phyloP scores from a whole-genome alignment of 2,113 vertebrate genomes.

The Setophaga petechia region DNA sequence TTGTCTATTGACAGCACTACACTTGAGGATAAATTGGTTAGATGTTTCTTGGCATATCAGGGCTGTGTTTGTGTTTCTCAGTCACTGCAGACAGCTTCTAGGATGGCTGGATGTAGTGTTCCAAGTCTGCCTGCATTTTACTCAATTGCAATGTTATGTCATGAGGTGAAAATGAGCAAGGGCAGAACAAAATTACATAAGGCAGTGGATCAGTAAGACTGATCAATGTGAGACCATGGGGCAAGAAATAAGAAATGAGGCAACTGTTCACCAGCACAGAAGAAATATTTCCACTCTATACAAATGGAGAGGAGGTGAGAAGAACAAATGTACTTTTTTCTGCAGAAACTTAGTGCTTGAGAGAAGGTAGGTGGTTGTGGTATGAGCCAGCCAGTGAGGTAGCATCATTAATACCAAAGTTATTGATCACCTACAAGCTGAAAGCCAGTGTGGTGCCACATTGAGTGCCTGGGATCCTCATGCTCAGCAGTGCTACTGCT shows the following conservation, averaged over 20 bases:
- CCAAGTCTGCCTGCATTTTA: background rate
- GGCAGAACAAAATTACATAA: background rate
- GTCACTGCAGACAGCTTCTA: background rate
- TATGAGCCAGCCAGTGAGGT: background rate
- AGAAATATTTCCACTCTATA: background rate
- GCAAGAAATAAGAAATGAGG: background rate
- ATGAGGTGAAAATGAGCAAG: background rate
- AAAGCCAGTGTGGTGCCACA: background rate
- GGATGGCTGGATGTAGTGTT: background rate
- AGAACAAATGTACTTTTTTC: background rate
- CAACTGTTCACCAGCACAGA: background rate
- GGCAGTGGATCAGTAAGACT: background rate
- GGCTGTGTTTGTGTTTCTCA: background rate
- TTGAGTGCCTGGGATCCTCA: background rate
- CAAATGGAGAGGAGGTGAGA: background rate
- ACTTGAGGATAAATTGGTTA: background rate
- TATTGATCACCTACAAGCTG: background rate
- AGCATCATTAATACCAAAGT: background rate
- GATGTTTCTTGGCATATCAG: background rate
- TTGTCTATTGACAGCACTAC: background rate
- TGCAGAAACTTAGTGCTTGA: background rate
- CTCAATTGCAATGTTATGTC: background rate
- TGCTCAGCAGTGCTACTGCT: background rate
- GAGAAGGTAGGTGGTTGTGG: background rate
- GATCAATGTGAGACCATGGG: background rate